Conservation (phyloP, 1,140 invertebrate species). For the Drosophila elegans region DNA sequence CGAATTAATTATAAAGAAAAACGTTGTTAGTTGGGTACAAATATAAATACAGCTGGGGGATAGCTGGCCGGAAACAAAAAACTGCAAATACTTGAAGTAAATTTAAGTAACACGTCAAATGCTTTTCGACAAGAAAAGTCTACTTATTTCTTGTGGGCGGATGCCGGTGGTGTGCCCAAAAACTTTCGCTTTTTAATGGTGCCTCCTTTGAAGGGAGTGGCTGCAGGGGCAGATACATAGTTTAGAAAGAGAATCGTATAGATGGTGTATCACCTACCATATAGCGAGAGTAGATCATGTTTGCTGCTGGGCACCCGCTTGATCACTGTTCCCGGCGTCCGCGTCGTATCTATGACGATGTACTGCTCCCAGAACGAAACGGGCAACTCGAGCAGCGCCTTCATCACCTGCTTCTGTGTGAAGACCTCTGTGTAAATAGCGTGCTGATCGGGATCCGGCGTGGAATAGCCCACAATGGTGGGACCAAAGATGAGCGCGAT, state of each 20-base stretch:
- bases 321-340: conserved; percentile 34
- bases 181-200: conserved; percentile 82
- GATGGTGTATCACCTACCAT: conserved; percentile 48
- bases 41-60: conserved; percentile 31
- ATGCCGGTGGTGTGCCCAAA: conserved; percentile 68
- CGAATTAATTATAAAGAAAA: conserved; percentile 29
- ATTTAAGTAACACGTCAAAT: conserved; percentile 65
- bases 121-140: conserved; percentile 18
- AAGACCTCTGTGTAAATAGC: conserved; percentile 86
- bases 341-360: conserved; percentile 44
- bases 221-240: conserved; percentile 36
- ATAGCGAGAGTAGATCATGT: conserved; percentile 66
- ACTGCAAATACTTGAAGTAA: conserved; percentile 55
- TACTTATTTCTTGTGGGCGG: conserved; percentile 65
- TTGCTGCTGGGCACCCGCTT: conserved; percentile 69
- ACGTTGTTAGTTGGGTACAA: conserved; percentile 26
- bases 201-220: conserved; percentile 77
- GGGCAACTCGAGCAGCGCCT: conserved; percentile 88
- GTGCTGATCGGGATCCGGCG: conserved; percentile 87
- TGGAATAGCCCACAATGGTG: conserved; percentile 93
- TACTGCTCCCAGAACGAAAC: conserved; percentile 88
- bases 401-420: conserved; percentile 88
- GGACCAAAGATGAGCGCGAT: conserved; percentile 94
- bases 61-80: conserved; percentile 55
- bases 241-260: background rate